Evolutionary conservation across 2,113 vertebrate genomes (phyloP).

Genomic region (Murina feae): DNA sequence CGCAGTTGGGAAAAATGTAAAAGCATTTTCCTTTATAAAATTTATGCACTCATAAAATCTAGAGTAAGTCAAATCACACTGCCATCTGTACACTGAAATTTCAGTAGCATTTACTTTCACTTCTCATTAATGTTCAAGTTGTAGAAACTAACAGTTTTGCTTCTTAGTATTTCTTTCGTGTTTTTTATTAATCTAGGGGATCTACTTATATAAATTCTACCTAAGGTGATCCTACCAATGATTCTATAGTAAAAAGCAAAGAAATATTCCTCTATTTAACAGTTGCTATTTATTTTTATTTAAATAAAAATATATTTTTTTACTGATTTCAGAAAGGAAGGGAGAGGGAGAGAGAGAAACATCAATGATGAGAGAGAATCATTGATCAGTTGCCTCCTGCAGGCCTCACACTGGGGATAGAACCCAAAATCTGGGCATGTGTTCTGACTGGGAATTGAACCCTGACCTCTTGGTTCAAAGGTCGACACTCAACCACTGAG

Average conservation of each 20-base stretch:
- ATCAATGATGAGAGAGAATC: no score
- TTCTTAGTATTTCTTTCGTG: neutral
- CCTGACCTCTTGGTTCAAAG: no score
- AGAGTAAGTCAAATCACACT: neutral
- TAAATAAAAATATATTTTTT: no score
- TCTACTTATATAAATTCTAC: neutral
- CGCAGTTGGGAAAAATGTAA: neutral
- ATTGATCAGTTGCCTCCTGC: no score
- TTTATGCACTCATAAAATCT: neutral
- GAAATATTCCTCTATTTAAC: neutral
- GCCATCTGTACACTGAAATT: neutral
- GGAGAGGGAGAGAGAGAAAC: no score
- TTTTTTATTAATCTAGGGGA: neutral
- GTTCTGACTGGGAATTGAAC: no score
- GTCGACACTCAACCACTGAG: no score
- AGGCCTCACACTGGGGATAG: no score
- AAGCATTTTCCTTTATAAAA: neutral
- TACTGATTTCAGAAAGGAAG: no score
- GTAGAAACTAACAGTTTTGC: neutral
- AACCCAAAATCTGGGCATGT: no score
- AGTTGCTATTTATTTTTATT: neutral
- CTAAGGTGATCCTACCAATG: neutral
- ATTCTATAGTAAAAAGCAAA: slow-evolving; percentile 12
- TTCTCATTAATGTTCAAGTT: slow-evolving; percentile 1
- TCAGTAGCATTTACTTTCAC: neutral